Percentiles rank a stretch among this genome's conserved stretches.
These are phyloP conservation scores for Desmophyllum pertusum DNA, from an alignment of 92 coral and sea anemone species.

Conservation along the genomic window DNA sequence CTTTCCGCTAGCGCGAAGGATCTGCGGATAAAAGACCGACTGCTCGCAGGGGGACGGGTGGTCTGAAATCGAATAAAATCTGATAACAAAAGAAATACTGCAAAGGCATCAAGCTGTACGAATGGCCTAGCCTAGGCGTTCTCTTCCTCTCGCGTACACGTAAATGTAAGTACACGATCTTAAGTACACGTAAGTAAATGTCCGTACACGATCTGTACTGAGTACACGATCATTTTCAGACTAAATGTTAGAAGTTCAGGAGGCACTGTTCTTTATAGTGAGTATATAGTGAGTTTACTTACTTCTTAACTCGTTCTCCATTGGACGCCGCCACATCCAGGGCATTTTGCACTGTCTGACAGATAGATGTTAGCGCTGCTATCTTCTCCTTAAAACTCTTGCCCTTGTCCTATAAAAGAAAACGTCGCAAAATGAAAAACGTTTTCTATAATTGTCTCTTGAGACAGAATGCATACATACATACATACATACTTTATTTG, in stretches of 20 bases:
- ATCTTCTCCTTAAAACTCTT: constrained; percentile 97
- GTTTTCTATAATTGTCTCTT: background rate
- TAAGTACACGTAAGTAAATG: too few species aligned
- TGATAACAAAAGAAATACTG: background rate
- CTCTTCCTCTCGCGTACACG: too few species aligned
- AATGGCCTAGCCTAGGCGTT: background rate
- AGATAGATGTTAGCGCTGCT: constrained; percentile 88
- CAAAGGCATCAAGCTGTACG: background rate
- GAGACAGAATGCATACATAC: background rate
- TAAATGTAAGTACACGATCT: too few species aligned
- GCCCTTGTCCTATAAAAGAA: constrained; percentile 90
- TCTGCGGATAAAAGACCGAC: too few species aligned
- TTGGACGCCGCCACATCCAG: constrained; percentile 91
- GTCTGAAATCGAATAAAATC: background rate
- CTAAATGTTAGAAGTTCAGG: too few species aligned
- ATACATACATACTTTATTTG: background rate
- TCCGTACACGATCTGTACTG: too few species aligned
- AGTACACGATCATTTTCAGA: too few species aligned
- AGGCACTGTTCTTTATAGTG: background rate
- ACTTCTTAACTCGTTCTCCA: constrained; percentile 97
- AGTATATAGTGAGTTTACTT: constrained; percentile 5
- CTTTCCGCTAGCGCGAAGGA: too few species aligned
- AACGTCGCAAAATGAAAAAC: background rate
- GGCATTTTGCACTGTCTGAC: constrained; percentile 97
- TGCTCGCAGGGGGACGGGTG: too few species aligned